A percentile compares a stretch with the other conserved stretches of the same genome.
phyloP scores from a whole-genome alignment of 2,797 vertebrate species.

The Odontamblyopus rebecca region DNA sequence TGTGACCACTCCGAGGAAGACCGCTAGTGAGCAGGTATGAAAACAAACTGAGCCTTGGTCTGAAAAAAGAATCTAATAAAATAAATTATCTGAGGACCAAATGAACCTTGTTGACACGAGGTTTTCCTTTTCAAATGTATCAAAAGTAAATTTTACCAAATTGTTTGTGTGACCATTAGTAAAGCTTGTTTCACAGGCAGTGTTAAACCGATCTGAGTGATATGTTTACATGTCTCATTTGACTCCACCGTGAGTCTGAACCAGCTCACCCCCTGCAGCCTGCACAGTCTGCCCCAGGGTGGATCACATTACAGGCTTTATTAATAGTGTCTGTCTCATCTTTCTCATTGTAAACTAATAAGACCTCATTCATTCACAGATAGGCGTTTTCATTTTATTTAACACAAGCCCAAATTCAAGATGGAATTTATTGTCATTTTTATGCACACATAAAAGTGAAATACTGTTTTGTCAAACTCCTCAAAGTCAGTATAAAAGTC shows the following conservation, averaged over 20 bases:
- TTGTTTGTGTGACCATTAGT: not conserved
- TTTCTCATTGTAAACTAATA: conserved; percentile 66
- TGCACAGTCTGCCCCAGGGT: conserved; percentile 18
- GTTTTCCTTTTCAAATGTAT: not conserved
- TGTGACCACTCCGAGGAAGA: too few species aligned
- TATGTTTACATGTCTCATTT: conserved; percentile 16
- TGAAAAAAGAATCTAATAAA: too few species aligned
- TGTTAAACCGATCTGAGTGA: not conserved
- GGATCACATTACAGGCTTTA: conserved; percentile 66
- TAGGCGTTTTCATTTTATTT: conserved; percentile 8
- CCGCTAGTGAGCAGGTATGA: too few species aligned
- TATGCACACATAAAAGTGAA: too few species aligned
- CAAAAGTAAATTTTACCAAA: not conserved
- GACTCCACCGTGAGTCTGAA: not conserved
- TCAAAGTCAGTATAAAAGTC: too few species aligned
- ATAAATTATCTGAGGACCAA: too few species aligned
- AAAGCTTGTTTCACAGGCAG: not conserved
- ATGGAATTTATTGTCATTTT: too few species aligned
- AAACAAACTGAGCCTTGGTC: too few species aligned
- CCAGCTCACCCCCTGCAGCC: not conserved
- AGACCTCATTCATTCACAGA: conserved; percentile 34
- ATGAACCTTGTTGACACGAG: too few species aligned
- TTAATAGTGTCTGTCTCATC: conserved; percentile 67
- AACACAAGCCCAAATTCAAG: too few species aligned
- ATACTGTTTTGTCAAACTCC: too few species aligned